phyloP scores from a whole-genome alignment of 2,113 vertebrate species.

The Myrmophylax atrothorax region DNA sequence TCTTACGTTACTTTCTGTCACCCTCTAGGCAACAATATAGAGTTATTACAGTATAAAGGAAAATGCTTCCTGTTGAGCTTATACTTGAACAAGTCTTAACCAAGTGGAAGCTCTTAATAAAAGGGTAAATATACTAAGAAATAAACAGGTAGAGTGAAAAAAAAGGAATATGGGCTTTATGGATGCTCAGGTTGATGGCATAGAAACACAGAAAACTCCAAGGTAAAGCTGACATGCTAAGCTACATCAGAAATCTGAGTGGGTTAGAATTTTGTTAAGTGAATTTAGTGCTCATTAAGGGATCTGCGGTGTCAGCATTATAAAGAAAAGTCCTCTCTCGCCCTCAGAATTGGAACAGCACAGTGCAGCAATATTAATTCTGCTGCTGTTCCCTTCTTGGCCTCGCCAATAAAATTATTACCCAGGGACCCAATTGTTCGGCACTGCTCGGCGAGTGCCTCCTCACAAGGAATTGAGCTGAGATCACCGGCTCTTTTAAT shows the following conservation, averaged over 20 bases:
- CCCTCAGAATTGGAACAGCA: conserved; percentile 40
- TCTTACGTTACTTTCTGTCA: conserved; percentile 69
- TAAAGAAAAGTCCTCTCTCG: conserved; percentile 40
- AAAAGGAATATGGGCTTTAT: conserved; percentile 12
- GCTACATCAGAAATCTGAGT: conserved; percentile 20
- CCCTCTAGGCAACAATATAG: conserved; percentile 73
- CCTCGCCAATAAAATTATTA: conserved; percentile 47
- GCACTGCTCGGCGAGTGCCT: not conserved
- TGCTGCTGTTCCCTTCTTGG: conserved; percentile 14
- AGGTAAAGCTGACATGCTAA: not conserved
- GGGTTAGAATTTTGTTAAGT: conserved; percentile 63
- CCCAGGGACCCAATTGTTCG: conserved; percentile 52
- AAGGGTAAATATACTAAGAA: conserved; percentile 54
- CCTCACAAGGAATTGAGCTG: not conserved
- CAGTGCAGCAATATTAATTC: conserved; percentile 59
- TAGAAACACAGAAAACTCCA: not conserved
- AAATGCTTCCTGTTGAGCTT: conserved; percentile 62
- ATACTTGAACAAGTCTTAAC: conserved; percentile 44
- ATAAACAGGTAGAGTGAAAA: conserved; percentile 51
- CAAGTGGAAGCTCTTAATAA: conserved; percentile 65
- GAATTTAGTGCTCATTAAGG: conserved; percentile 70
- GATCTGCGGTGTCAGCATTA: conserved; percentile 54
- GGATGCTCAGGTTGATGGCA: not conserved
- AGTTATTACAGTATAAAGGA: conserved; percentile 71
- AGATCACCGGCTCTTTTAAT: not conserved